A percentile compares a stretch with the other conserved stretches of the same genome.
Evolutionary conservation across 2,797 vertebrate genomes (phyloP).

Genomic region (Lemur catta): DNA sequence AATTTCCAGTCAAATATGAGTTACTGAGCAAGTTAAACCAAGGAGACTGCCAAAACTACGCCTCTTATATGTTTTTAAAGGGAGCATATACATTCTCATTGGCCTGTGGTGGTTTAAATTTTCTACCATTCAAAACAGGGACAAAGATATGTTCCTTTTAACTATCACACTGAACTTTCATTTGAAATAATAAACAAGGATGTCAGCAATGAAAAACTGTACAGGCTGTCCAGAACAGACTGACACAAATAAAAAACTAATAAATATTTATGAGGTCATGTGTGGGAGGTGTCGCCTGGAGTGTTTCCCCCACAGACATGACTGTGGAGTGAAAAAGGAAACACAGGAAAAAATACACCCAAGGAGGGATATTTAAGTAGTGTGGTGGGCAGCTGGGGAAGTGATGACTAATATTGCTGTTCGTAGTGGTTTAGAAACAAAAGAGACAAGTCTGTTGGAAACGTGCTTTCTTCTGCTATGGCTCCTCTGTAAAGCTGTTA

Average conservation of each 20-base stretch:
- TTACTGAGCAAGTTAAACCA: background rate
- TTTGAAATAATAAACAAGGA: conserved; percentile 20
- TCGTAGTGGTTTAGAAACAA: conserved; percentile 35
- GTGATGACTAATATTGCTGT: conserved; percentile 27
- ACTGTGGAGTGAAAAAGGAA: conserved; percentile 38
- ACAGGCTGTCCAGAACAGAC: background rate
- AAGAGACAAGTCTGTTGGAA: background rate
- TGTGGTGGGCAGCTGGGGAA: background rate
- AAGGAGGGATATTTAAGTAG: conserved; percentile 47
- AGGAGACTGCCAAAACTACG: background rate
- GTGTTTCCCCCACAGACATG: conserved; percentile 39
- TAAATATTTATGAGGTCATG: conserved; percentile 54
- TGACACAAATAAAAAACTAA: conserved; percentile 42
- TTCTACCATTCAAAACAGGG: background rate
- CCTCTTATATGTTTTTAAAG: background rate
- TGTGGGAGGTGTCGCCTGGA: conserved; percentile 61
- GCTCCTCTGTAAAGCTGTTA: background rate
- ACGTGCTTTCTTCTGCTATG: background rate
- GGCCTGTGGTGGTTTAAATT: background rate
- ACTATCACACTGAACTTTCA: background rate
- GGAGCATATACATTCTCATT: background rate
- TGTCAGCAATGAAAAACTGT: background rate
- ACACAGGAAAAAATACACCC: background rate
- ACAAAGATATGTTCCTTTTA: background rate
- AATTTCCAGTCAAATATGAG: conserved; percentile 3